phyloP scores from a whole-genome alignment of 2,888 invertebrate species.

The Colletes collaris region DNA sequence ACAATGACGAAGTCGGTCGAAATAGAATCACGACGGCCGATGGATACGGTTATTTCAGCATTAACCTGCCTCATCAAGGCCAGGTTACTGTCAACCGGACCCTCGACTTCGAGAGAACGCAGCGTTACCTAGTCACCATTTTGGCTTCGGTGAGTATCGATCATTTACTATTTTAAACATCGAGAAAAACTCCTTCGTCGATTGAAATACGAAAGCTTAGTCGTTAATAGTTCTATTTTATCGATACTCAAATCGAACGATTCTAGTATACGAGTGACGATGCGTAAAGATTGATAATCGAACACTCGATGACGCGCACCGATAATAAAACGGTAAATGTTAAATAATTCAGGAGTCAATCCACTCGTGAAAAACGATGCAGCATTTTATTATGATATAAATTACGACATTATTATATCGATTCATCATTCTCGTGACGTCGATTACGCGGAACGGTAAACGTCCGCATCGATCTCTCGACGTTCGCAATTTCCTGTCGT shows the following conservation, averaged over 20 bases:
- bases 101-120: constrained; percentile 94
- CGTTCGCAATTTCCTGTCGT: constrained; percentile 6
- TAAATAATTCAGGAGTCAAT: background rate
- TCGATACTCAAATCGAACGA: too few relatives aligned
- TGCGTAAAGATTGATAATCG: too few relatives aligned
- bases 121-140: constrained; percentile 93
- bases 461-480: constrained; percentile 15
- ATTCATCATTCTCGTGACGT: constrained; percentile 7
- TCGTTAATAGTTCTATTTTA: too few relatives aligned
- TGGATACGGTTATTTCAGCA: constrained; percentile 92
- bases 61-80: constrained; percentile 94
- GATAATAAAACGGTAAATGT: too few relatives aligned
- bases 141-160: constrained; percentile 90
- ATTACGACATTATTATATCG: constrained; percentile 11
- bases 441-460: constrained; percentile 16
- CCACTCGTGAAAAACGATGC: background rate
- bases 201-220: too few relatives aligned
- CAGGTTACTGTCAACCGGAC: constrained; percentile 93
- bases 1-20: constrained; percentile 85
- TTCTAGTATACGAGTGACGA: too few relatives aligned
- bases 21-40: constrained; percentile 88
- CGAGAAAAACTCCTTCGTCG: too few relatives aligned
- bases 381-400: constrained; percentile 3
- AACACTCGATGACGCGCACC: too few relatives aligned
- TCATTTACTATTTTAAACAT: background rate